Base-by-base conservation (phyloP, 2,888 invertebrate species). In the Rhagonycha fulva region DNA sequence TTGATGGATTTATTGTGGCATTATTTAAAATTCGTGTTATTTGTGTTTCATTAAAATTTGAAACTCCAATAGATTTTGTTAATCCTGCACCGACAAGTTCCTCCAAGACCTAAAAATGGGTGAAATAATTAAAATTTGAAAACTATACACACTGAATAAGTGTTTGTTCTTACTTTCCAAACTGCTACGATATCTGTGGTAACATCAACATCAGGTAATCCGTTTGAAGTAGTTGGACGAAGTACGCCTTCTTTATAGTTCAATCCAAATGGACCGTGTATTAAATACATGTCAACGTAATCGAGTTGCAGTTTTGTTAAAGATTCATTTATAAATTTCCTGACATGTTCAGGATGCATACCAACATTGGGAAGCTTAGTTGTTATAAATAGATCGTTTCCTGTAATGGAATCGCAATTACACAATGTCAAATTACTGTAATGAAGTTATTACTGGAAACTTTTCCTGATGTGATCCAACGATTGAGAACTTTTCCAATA, bases 221-320 rank as follows among this genome's bases (percentile, higher is more conserved):
- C 93, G 80, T 93, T 91, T 61, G 91, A 91, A 84, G 93, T 90
- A 70, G 88, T 87, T 66, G 63, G 63, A 0, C 93, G 93, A 77
- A 91, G 89, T 30, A 93, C 88, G 68, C 92, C 91, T 0, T 91
- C 91, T 5, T 90, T 91, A 4, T 90, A 88, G 74, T 92, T 90
- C 72, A 90, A 86, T 0, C 90, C 90, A 81, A 94, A 92, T 0
- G 96, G 95, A 3, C 90, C 89, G 84, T 96, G 96, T 79, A 95
- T 87, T 47, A 96, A 88, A 87, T 94, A 95, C 75, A 96, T 86
- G 87, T 96, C 96, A 47, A 96, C 85, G 85, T 95, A 96, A 30
- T 93, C 91, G 78, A 95, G 84, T 68, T 93, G 91, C 26, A 96
- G 88, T 83, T 92, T 91, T 12, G 88, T 86, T 75, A 94, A 86